These are phyloP conservation scores for Apogon talboti DNA, from an alignment of 2,797 vertebrate species.

Conservation along the genomic window DNA sequence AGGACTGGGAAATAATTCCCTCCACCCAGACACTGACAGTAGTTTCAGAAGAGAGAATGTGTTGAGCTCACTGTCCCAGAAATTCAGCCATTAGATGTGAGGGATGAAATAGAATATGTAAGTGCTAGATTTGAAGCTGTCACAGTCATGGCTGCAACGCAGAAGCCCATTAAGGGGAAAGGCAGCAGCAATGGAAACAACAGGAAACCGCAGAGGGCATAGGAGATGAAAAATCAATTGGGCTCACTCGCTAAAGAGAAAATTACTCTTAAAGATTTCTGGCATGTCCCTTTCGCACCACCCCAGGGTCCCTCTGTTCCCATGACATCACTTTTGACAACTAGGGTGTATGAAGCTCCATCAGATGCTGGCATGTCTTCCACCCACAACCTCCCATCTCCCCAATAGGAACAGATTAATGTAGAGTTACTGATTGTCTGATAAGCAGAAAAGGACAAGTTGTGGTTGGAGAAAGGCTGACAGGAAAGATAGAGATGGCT, in stretches of 20 bases:
- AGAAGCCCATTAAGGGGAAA: conserved; percentile 67
- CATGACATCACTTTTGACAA: conserved; percentile 32
- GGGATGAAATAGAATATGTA: conserved; percentile 66
- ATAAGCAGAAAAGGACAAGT: conserved; percentile 33
- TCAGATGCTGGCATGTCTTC: conserved; percentile 23
- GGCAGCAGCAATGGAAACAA: conserved; percentile 63
- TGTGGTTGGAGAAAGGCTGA: conserved; percentile 66
- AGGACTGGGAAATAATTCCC: conserved; percentile 50
- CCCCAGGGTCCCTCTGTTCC: conserved; percentile 17
- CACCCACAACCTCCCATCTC: conserved; percentile 24
- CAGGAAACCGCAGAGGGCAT: conserved; percentile 42
- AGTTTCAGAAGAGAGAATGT: conserved; percentile 39
- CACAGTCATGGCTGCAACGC: conserved; percentile 51
- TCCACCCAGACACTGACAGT: conserved; percentile 41
- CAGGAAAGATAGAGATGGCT: conserved; percentile 41
- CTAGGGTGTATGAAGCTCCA: conserved; percentile 12
- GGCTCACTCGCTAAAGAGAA: conserved; percentile 46
- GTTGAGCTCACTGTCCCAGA: conserved; percentile 51
- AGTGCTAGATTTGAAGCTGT: conserved; percentile 61
- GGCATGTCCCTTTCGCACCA: conserved; percentile 24
- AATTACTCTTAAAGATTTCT: conserved; percentile 55
- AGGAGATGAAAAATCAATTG: conserved; percentile 67
- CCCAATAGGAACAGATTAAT: conserved; percentile 27
- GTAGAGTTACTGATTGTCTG: conserved; percentile 37
- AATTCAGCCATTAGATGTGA: conserved; percentile 58